phyloP scores from a whole-genome alignment of 53 echinoderm and acorn worm genomes.

The Hippasteria phrygiana region DNA sequence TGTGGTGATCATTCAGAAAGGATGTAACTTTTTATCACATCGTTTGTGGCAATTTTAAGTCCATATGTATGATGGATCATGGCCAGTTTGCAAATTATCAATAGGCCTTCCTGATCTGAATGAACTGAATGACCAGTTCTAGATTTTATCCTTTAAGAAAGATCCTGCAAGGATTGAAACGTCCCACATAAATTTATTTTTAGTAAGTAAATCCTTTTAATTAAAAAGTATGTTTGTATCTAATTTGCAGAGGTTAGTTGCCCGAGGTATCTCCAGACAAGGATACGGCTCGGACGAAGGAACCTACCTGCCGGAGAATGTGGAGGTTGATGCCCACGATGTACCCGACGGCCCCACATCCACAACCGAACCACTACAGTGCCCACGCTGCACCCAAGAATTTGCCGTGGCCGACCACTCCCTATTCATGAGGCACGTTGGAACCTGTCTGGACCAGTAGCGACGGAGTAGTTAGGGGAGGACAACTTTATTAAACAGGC shows the following conservation, averaged over 20 bases:
- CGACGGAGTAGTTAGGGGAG: not conserved
- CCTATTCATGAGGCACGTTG: conserved; percentile 71
- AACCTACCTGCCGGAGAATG: not conserved
- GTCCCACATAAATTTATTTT: too few relatives aligned
- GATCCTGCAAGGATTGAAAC: too few relatives aligned
- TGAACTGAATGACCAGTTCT: too few relatives aligned
- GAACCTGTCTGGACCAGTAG: conserved; percentile 14
- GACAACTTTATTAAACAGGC: too few relatives aligned
- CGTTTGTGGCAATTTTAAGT: too few relatives aligned
- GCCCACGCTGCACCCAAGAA: conserved; percentile 72
- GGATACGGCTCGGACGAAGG: not conserved
- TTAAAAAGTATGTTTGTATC: not conserved
- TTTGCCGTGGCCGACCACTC: conserved; percentile 65
- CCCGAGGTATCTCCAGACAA: not conserved
- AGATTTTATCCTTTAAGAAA: too few relatives aligned
- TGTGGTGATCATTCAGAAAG: too few relatives aligned
- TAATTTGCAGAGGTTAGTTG: not conserved
- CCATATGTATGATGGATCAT: too few relatives aligned
- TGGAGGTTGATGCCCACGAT: not conserved
- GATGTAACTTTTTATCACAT: too few relatives aligned
- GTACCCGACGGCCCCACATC: not conserved
- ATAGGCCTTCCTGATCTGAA: too few relatives aligned
- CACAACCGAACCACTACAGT: conserved; percentile 68
- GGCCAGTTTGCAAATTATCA: too few relatives aligned
- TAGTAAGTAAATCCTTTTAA: not conserved